A percentile compares a stretch with the other conserved stretches of the same genome.
phyloP scores from a whole-genome alignment of 2,113 vertebrate species.

The Amblyornis subalaris region DNA sequence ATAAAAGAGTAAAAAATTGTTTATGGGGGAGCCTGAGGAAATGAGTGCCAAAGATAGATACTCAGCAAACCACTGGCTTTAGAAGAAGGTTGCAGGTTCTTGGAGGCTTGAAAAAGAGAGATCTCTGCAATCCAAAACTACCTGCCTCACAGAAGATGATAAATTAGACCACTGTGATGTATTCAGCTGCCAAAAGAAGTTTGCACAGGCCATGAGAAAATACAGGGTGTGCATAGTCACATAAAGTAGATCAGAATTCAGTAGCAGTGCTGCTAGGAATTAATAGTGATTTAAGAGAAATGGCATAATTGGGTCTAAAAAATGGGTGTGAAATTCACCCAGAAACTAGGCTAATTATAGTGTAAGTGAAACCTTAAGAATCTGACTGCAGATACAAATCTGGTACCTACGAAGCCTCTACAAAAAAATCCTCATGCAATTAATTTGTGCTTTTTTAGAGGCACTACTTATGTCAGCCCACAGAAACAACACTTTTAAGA shows the following conservation, averaged over 20 bases:
- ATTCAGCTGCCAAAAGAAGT: not conserved
- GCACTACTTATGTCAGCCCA: not conserved
- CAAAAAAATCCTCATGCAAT: not conserved
- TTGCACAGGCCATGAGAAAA: not conserved
- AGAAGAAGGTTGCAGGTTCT: not conserved
- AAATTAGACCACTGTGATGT: not conserved
- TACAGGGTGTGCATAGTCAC: not conserved
- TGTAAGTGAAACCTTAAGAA: not conserved
- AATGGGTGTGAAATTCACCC: not conserved
- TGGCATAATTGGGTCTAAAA: not conserved
- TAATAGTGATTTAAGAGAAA: not conserved
- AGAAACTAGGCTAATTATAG: constrained; percentile 21
- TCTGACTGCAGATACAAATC: constrained; percentile 14
- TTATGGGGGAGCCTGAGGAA: not conserved
- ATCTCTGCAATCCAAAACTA: not conserved
- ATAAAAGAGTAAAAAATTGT: not conserved
- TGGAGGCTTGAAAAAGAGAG: not conserved
- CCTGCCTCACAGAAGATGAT: not conserved
- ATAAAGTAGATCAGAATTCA: not conserved
- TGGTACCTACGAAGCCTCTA: not conserved
- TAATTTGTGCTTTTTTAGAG: not conserved
- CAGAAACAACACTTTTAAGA: not conserved
- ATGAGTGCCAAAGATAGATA: not conserved
- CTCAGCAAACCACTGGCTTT: not conserved
- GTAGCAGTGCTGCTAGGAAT: not conserved